Evolutionary conservation across 1,140 invertebrate genomes (phyloP), one percentile per base, ranked within the genome.

Genomic region (Notospermus geniculatus): DNA sequence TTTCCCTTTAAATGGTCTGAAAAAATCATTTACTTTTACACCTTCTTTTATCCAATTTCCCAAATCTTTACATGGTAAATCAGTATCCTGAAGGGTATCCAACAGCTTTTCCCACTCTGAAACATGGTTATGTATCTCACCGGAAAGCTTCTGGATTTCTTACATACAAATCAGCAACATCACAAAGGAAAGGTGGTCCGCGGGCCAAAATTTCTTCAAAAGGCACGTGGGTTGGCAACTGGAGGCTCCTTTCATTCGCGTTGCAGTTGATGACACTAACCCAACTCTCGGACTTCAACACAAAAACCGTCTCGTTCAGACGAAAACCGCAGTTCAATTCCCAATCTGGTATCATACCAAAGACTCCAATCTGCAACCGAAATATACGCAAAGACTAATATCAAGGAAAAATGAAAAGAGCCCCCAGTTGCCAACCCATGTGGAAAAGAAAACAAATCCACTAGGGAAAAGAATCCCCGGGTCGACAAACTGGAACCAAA

Each of bases 1-100:
- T 39, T 63, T 60, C n/a, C 54, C 57, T 32, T 60, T 59, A 52
- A 66, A 62, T 22, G 54, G 57, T 19, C 52, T 9, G 39, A 65
- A 57, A 46, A 62, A 65, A 25, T 53, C 28, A 23, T 57, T 45
- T n/a, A 64, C 29, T 58, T 65, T 57, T 55, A 60, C 58, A 15
- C 59, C 58, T 39, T 60, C 45, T 23, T 50, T 54, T 32, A 65
- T 15, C 64, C 60, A 62, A 15, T 46, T 27, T n/a, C 53, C 28
- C 28, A 61, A 25, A 46, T 11, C 13, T n/a, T 29, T 17, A 32
- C 25, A n/a, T 2, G 27, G 13, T 15, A 27, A 46, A 41, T 58
- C 46, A 19, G 46, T 27, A 23, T 23, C 19, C 5, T 19, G 46
- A 4, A 23, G n/a, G n/a, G n/a, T 43, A 32, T 28, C 41, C 9